These are phyloP conservation scores for Anniella stebbinsi DNA, from an alignment of 2,797 vertebrate genomes.

Conservation along the genomic window DNA sequence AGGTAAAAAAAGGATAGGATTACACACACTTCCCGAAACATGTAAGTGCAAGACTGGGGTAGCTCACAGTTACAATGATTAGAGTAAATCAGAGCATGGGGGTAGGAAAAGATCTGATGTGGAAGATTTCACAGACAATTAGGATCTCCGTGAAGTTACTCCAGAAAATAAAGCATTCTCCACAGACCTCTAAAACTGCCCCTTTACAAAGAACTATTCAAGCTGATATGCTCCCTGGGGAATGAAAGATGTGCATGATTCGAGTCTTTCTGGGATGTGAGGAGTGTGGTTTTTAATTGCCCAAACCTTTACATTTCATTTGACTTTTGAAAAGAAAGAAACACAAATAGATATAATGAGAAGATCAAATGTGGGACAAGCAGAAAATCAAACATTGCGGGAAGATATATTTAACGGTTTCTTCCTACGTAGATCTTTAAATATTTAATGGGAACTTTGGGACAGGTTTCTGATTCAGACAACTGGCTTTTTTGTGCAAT, in stretches of 20 bases:
- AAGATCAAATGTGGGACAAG: constrained; percentile 37
- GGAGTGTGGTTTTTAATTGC: constrained; percentile 30
- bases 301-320: constrained; percentile 54
- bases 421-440: constrained; percentile 52
- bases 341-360: constrained; percentile 48
- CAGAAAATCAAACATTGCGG: constrained; percentile 34
- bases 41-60: not conserved
- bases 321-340: constrained; percentile 30
- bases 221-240: not conserved
- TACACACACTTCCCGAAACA: not conserved
- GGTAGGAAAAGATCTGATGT: constrained; percentile 13
- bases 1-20: constrained; percentile 36
- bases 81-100: not conserved
- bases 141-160: not conserved
- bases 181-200: not conserved
- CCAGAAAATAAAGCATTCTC: constrained; percentile 15
- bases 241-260: not conserved
- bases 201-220: not conserved
- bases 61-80: not conserved
- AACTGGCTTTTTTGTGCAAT: constrained; percentile 3
- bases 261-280: constrained; percentile 34
- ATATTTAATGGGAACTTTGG: constrained; percentile 39
- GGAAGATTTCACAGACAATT: not conserved
- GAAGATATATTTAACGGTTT: constrained; percentile 38
- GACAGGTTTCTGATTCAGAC: constrained; percentile 35